A percentile compares a stretch with the other conserved stretches of the same genome.
These are phyloP conservation scores for Tromatobia lineatoria DNA, from an alignment of 2,888 invertebrate genomes.

Conservation along the genomic window DNA sequence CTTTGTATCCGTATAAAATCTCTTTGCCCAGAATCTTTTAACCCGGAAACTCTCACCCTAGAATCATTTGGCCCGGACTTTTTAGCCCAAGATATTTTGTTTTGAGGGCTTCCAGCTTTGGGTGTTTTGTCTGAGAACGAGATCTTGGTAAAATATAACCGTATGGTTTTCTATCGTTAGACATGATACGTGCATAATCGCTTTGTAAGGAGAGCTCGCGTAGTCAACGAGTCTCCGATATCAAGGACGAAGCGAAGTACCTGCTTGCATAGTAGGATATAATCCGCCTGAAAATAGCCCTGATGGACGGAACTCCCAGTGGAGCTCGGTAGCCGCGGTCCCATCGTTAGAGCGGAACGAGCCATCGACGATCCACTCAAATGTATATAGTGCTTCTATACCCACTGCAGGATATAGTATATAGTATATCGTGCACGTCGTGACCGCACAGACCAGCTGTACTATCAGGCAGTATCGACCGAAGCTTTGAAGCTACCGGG, in stretches of 20 bases:
- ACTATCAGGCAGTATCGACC: conserved; percentile 66
- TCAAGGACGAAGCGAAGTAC: conserved; percentile 24
- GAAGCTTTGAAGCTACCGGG: conserved; percentile 52
- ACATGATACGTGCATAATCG: conserved; percentile 12
- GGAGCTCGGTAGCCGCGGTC: conserved; percentile 38
- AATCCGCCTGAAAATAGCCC: conserved; percentile 63
- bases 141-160: neutral
- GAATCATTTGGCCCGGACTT: too few relatives aligned
- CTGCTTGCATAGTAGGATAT: conserved; percentile 47
- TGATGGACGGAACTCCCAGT: conserved; percentile 56
- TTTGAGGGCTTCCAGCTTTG: too few relatives aligned
- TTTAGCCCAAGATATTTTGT: too few relatives aligned
- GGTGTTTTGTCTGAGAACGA: too few relatives aligned
- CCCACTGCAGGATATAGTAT: conserved; percentile 39
- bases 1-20: too few relatives aligned
- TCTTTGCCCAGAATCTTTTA: too few relatives aligned
- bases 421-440: conserved; percentile 47
- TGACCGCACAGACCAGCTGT: conserved; percentile 58
- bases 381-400: conserved; percentile 54
- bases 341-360: conserved; percentile 65
- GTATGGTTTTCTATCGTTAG: neutral
- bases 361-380: conserved; percentile 67
- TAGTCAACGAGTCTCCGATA: conserved; percentile 37
- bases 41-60: too few relatives aligned
- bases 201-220: neutral